Evolutionary conservation across 2,888 invertebrate species (phyloP).

Genomic region (Hymenopus coronatus): DNA sequence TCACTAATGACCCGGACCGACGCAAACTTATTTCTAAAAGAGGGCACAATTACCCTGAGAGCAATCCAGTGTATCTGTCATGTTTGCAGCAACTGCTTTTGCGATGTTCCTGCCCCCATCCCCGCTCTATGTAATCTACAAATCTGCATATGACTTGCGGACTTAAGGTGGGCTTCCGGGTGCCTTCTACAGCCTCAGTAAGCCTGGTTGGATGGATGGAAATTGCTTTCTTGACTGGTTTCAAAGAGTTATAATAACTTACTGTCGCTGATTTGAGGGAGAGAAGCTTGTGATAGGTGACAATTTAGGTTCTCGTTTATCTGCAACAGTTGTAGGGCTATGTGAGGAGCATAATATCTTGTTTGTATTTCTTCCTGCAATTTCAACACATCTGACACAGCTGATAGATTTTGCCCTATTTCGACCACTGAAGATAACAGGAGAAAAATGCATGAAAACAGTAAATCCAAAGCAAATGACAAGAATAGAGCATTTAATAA

Average conservation of each 20-base stretch:
- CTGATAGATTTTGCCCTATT: slow-evolving; percentile 37
- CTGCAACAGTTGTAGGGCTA: slow-evolving; percentile 37
- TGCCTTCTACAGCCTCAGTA: slow-evolving; percentile 36
- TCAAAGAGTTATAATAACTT: slow-evolving; percentile 27
- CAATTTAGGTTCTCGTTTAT: neutral
- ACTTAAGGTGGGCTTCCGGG: slow-evolving; percentile 31
- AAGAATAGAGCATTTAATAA: slow-evolving; percentile 19
- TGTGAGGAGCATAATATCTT: slow-evolving; percentile 43
- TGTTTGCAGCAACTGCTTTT: slow-evolving; percentile 31
- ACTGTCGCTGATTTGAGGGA: neutral
- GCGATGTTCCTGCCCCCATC: slow-evolving; percentile 32
- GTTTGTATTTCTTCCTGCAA: slow-evolving; percentile 43
- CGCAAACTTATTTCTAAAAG: slow-evolving; percentile 29
- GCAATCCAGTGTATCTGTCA: slow-evolving; percentile 26
- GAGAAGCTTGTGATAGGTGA: no score
- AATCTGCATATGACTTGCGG: slow-evolving; percentile 29
- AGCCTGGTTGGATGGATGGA: slow-evolving; percentile 41
- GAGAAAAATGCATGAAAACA: slow-evolving; percentile 38
- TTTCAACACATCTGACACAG: slow-evolving; percentile 40
- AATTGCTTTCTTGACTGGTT: slow-evolving; percentile 42
- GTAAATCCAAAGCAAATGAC: slow-evolving; percentile 32
- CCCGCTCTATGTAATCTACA: slow-evolving; percentile 36
- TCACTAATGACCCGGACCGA: slow-evolving; percentile 40
- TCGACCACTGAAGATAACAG: no score
- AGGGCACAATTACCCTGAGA: slow-evolving; percentile 35